A percentile compares a stretch with the other conserved stretches of the same genome.
These are phyloP conservation scores for Corapipo altera DNA, from an alignment of 2,113 vertebrate genomes.

Conservation along the genomic window DNA sequence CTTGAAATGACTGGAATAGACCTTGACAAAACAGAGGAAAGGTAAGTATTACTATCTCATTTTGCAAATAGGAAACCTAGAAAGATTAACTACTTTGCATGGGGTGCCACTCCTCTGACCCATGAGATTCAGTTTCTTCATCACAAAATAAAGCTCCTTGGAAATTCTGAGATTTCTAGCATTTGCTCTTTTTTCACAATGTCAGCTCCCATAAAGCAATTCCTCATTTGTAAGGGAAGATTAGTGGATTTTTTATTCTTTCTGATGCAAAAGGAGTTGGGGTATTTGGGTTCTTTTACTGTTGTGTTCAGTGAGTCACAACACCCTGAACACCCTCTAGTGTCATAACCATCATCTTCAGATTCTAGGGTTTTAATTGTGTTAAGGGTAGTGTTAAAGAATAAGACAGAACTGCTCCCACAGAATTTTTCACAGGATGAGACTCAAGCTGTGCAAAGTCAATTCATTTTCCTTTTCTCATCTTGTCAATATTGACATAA, in stretches of 20 bases:
- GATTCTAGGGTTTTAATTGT: neutral
- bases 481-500: conserved; percentile 43
- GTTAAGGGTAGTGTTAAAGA: neutral
- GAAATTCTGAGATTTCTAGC: neutral
- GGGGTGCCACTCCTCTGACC: neutral
- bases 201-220: neutral
- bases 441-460: neutral
- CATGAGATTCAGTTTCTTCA: neutral
- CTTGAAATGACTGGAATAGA: neutral
- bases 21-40: neutral
- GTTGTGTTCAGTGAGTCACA: neutral
- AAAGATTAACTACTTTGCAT: neutral
- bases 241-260: neutral
- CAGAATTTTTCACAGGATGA: neutral
- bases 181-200: neutral
- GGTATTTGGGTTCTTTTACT: neutral
- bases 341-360: neutral
- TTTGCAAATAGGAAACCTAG: neutral
- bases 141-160: neutral
- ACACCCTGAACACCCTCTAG: neutral
- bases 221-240: neutral
- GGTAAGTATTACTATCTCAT: neutral
- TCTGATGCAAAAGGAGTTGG: neutral
- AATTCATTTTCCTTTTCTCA: conserved; percentile 29
- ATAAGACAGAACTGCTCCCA: neutral